Percentiles rank a stretch among this genome's conserved stretches.
Conservation (phyloP, 1,140 invertebrate species). For the Atta texana region DNA sequence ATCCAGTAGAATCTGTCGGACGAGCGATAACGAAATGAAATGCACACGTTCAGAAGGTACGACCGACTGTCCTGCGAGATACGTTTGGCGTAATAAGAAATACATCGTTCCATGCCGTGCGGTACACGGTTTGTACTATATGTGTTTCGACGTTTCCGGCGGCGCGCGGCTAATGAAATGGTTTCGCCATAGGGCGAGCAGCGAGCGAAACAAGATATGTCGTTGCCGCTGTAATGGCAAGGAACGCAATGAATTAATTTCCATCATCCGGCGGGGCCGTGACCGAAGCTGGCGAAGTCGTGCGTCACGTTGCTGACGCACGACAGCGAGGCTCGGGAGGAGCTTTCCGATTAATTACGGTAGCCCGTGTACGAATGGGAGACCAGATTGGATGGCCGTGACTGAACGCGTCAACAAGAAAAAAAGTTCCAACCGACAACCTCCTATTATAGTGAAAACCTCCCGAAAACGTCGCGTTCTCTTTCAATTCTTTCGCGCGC, state of each 20-base stretch:
- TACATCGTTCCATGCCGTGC: background rate
- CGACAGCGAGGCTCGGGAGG: conserved; percentile 57
- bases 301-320: conserved; percentile 48
- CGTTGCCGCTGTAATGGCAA: conserved; percentile 45
- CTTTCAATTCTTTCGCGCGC: background rate
- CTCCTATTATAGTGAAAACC: background rate
- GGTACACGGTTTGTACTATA: background rate
- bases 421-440: conserved; percentile 10
- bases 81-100: conserved; percentile 48
- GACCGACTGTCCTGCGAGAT: background rate
- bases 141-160: conserved; percentile 45
- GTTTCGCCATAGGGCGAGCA: conserved; percentile 15
- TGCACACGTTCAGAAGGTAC: conserved; percentile 10
- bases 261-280: conserved; percentile 42
- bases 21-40: conserved; percentile 37
- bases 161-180: conserved; percentile 56
- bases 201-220: conserved; percentile 45
- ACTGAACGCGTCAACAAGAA: conserved; percentile 35
- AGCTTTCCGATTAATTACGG: conserved; percentile 67
- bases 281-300: conserved; percentile 18
- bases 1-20: conserved; percentile 25
- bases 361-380: conserved; percentile 27
- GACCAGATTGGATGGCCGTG: conserved; percentile 58
- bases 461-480: conserved; percentile 4
- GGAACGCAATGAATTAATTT: conserved; percentile 64